Evolutionary conservation across 2,113 vertebrate genomes (phyloP), one percentile per base, ranked within the genome.

Genomic region (Thryonomys swinderianus): DNA sequence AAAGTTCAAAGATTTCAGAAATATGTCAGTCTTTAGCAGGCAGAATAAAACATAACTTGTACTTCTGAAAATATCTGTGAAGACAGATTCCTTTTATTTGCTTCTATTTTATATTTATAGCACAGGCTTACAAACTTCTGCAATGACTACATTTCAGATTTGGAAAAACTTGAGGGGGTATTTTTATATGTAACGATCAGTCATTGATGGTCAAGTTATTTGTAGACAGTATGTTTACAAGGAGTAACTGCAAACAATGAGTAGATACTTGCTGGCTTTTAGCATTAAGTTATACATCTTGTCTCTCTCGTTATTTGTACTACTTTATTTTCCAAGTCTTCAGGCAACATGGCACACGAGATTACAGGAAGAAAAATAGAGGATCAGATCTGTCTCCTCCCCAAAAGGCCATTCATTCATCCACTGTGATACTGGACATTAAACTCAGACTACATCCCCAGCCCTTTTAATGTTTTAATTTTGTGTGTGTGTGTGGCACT

Each of bases 61-160:
- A 66, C 42, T 90, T 95, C 25, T 81, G 4, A 81, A 90, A 61
- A 34, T 90, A 91, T 23, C 18, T 93, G 78, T 59, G 1, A 90
- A 81, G 42, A 82, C 32, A 80, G n/a, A 11, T 37, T 67, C 8
- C 13, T 83, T 74, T 92, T 64, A 84, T 69, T 73, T 93, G 53
- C 59, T 27, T 80, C 85, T 89, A 23, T 61, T 92, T 80, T 61
- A 45, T 81, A 66, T 55, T 95, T 62, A 32, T 42, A 78, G 84
- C 14, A 91, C 9, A 40, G 34, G 25, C 71, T 94, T 94, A 83
- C 34, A 94, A 1, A 93, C 80, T 91, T 91, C 85, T 84, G 83
- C 25, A 87, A 0, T 90, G 85, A 81, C 45, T 67, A 83, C 37
- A 91, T 87, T 88, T 93, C 83, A 69, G 37, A 37, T 40, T 25